Percentiles rank a stretch among this genome's conserved stretches.
Conservation (phyloP, 2,797 vertebrate genomes). For the Melanotaenia trifasciata region DNA sequence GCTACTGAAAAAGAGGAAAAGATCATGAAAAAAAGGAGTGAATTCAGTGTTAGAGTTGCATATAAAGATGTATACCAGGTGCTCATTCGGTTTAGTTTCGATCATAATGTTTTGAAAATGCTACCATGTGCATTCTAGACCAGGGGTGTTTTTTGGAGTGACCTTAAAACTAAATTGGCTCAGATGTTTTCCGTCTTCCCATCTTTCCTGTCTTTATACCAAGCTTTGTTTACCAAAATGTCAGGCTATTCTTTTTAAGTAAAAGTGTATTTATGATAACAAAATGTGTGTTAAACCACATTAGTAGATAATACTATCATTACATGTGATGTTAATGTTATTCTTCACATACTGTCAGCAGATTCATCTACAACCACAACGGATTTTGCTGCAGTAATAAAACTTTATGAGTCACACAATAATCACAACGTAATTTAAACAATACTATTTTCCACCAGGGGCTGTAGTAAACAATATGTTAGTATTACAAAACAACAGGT, state of each 20-base stretch:
- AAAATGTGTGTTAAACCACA: background rate
- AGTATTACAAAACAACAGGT: slow-evolving; percentile 53
- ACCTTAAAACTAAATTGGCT: background rate
- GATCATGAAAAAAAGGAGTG: background rate
- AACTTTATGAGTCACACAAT: background rate
- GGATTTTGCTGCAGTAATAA: background rate
- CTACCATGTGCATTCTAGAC: too few relatives aligned
- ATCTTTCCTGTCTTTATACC: background rate
- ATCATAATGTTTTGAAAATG: background rate
- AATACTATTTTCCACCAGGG: background rate
- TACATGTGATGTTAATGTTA: background rate
- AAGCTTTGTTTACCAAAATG: background rate
- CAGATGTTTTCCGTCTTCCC: background rate
- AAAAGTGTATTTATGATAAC: background rate
- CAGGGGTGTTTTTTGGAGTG: background rate
- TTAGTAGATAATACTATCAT: background rate
- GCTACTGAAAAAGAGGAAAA: background rate
- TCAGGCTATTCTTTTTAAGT: background rate
- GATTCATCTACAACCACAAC: background rate
- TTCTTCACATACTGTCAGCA: background rate
- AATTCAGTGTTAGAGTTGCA: background rate
- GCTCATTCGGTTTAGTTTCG: background rate
- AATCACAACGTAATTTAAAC: background rate
- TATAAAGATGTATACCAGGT: background rate
- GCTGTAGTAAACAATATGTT: slow-evolving; percentile 44